Conservation (phyloP, 2,113 vertebrate genomes). For the Amphilophus citrinellus region DNA sequence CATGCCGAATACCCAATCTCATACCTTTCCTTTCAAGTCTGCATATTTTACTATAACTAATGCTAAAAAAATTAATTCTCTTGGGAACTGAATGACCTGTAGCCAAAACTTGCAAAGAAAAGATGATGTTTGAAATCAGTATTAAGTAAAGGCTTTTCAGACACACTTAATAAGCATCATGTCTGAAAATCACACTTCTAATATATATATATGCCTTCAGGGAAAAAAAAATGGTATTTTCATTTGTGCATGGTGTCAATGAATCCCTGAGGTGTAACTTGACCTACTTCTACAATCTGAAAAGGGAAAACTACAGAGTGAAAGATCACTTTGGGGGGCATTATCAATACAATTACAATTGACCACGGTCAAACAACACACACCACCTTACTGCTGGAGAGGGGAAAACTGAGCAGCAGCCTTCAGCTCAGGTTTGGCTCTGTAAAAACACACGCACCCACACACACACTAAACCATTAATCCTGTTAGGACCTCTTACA, state of each 20-base stretch:
- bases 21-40: background rate
- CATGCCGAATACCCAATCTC: background rate
- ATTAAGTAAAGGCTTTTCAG: background rate
- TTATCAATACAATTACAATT: background rate
- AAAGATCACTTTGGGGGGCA: background rate
- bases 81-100: background rate
- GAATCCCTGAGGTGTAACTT: background rate
- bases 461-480: slow-evolving; percentile 62
- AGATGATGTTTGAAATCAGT: no score
- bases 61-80: background rate
- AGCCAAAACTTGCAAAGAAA: background rate
- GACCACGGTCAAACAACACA: background rate
- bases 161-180: background rate
- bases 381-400: background rate
- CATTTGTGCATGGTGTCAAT: slow-evolving; percentile 1
- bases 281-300: background rate
- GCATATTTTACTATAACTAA: background rate
- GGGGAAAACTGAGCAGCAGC: background rate
- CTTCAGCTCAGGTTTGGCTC: slow-evolving; percentile 25
- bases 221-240: background rate
- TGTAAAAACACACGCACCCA: background rate
- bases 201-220: background rate
- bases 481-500: slow-evolving; percentile 70
- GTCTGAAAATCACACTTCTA: background rate
- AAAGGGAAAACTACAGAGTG: slow-evolving; percentile 15